Evolutionary conservation across 2,113 vertebrate genomes (phyloP), one percentile per base, ranked within the genome.

Genomic region (Chlorodrepanis virens): DNA sequence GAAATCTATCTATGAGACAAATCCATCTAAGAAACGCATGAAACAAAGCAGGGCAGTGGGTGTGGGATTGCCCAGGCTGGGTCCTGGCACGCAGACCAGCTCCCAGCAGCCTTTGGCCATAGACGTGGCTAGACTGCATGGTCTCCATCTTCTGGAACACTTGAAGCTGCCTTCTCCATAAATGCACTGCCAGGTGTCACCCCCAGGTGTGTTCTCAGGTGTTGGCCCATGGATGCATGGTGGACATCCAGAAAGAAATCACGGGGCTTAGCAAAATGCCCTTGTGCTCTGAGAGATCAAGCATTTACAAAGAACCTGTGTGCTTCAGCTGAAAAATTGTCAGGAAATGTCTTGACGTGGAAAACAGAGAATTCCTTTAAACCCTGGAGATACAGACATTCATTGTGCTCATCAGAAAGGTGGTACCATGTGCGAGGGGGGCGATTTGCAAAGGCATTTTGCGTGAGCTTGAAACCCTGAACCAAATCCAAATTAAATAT

Each of bases 371-470:
- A 50, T 63, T 64, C 35, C 52, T 83, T 57, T 80, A 67, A 80
- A 39, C 14, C 50, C 45, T 61, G 2, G 1, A 75, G 65, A 53
- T 8, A 25, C 42, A 92, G 71, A 35, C 2, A 0, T 27, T 50
- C 50, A 4, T 11, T 61, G 63, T 52, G 47, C 54, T 69, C 71
- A 70, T 74, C 76, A 60, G 65, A 82, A 87, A 84, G 63, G 53
- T 0, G 6, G 28, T 12, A 21, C 40, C 4, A 0, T 21, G 42
- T 23, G 50, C 0, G 0, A 22, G 75, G 40, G n/a, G 67, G 33
- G 35, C 0, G 2, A 77, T 88, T 87, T 77, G 76, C 68, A 88
- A 80, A 81, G 50, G 45, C 82, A 80, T 11, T 92, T 71, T 65
- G 75, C 27, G 6, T 65, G 75, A 93, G 67, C 39, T 76, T 54